Base-by-base conservation (phyloP, 2,888 invertebrate genomes). In the Rhagophthalmus giganteus region DNA sequence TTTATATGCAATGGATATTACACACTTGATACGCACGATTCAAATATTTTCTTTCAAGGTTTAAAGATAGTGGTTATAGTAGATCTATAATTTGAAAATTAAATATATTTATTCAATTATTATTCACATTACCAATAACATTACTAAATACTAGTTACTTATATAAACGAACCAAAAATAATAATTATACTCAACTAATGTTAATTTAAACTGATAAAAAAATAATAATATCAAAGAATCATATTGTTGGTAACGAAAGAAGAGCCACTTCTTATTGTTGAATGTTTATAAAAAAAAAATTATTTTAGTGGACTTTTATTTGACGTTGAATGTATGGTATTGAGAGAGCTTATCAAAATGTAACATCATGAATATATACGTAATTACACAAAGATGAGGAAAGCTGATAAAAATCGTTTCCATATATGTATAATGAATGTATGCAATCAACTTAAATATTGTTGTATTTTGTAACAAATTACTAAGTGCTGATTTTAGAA, bases 341-440 rank as follows among this genome's bases (percentile, higher is more conserved):
- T 41, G 13, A 41, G 24, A 31, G 15, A 14, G 5, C 13, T 32
- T 45, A 44, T 38, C 38, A 38, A 26, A 11, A 47, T 47, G 46
- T 47, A 47, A 45, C 12, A 20, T 37, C 9, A 38, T 24, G n/a
- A 26, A 39, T 20, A 15, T 37, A 11, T 26, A 47, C 27, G 30
- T 13, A 37, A 37, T 20, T 24, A 20, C 3, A 37, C 24, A 46
- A 37, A 39, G 31, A 46, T 47, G 46, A 15, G 26, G 9, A 33
- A 7, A 32, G 5, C 6, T 10, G 32, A 33, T 39, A 33, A 47
- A 32, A 30, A 15, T 16, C 25, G 31, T 38, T 33, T n/a, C 16
- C 26, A n/a, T n/a, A n/a, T n/a, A n/a, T 3, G 13, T 33, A 47
- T 38, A 39, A 47, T 47, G 46, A 47, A 39, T 25, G 39, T 47